Base-by-base conservation (phyloP, 1,140 invertebrate species). In the Halesus radiatus region DNA sequence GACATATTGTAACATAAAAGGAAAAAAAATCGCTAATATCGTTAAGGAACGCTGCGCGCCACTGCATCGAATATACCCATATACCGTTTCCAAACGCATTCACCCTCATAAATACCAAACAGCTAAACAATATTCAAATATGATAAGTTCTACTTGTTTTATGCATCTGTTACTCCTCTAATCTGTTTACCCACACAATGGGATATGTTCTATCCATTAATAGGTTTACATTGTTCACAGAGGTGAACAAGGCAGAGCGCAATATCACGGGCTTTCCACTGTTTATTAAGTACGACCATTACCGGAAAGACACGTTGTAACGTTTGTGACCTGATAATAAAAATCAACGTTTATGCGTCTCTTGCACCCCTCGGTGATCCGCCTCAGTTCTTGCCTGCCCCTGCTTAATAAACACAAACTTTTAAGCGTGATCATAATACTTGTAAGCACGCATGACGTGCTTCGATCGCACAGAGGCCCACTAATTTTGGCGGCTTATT, bases 401-500 rank as follows among this genome's bases (percentile, higher is more conserved):
- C 5, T 26, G 26, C 26, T 29, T 1, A 2, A 66, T 32, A 66
- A 66, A 29, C 62, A 29, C 16, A 22, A 10, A 22, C 8, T 45
- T 45, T 13, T 45, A 45, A 45, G 37, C 37, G 37, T 13, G 37
- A 45, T 45, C 16, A 45, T 70, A 68, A 70, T 70, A 70, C 32
- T 50, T 45, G 32, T 16, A 37, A 22, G 66, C 66, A 70, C 66
- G 66, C 66, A 70, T 70, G 13, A 70, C 66, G 66, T 18, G n/a
- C 16, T 4, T 45, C 13, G 4, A 22, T 3, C 20, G 62, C 16
- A 66, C 29, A 5, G 23, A 45, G 22, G 37, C 29, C 15, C 16
- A 70, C 66, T 70, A 70, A 70, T 70, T 70, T 70, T 50, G 37
- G n/a, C 66, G 37, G n/a, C 66, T 70, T 70, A 70, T 70, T 70